Base-by-base conservation (phyloP, 2,113 vertebrate genomes). In the Orthochromis indermauri region DNA sequence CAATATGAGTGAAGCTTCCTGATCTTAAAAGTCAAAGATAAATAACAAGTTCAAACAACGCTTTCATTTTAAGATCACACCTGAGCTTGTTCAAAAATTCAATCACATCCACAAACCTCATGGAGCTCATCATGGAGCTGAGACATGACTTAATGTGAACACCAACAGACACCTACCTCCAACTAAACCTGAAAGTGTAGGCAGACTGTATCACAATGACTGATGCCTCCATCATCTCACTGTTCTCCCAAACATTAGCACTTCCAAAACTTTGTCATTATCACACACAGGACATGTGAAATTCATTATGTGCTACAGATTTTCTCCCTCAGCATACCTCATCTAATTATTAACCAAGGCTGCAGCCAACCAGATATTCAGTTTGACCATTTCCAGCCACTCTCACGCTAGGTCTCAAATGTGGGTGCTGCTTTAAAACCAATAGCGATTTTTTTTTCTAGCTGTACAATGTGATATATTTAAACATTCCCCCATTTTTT, bases 331-430 rank as follows among this genome's bases (percentile, higher is more conserved):
- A 33, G 7, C 80, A 81, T 28, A 28, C 40, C 87, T 89, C 73
- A 87, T 89, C 89, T 86, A 89, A 90, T 90, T 86, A 94, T 93
- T 90, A 88, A 92, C 90, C 85, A 92, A 85, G 78, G 31, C 57
- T 73, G 54, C 76, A 85, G 66, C 37, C 86, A 86, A 82, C 37
- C 55, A 81, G 45, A 84, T 68, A 85, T 85, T 47, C 55, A 24
- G 71, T 79, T 57, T 86, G 76, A 89, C 93, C 78, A 85, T 55
- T 88, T 84, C 90, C 80, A 83, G 55, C 88, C 63, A 66, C n/a
- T 80, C 78, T 76, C 59, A 68, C 14, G 31, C 40, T 17, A 66
- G 16, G 26, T 66, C 59, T 85, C 51, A 61, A 87, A 84, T 17
- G 61, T 28, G 55, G 8, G 33, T 80, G 49, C 81, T 24, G 17